Percentiles rank a stretch among this genome's conserved stretches.
phyloP scores from a whole-genome alignment of 2,888 invertebrate species.

The Flexamia atlantica region DNA sequence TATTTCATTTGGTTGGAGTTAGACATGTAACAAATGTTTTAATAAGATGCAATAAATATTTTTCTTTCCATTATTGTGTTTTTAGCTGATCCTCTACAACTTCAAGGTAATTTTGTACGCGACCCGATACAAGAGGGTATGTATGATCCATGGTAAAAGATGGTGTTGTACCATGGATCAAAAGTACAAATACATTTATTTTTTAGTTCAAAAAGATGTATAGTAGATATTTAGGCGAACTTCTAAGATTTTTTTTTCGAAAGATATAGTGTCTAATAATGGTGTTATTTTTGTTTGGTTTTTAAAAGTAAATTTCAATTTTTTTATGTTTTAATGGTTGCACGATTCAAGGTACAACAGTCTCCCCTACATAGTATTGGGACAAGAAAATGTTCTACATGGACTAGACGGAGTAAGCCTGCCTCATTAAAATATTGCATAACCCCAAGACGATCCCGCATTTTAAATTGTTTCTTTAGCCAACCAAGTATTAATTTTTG shows the following conservation, averaged over 20 bases:
- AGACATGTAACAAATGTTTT: slow-evolving; percentile 21
- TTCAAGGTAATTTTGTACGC: slow-evolving; percentile 29
- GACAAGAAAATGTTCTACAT: too few species aligned
- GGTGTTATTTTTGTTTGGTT: slow-evolving; percentile 22
- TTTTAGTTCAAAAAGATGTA: slow-evolving; percentile 30
- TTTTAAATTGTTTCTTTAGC: too few species aligned
- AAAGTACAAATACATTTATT: slow-evolving; percentile 32
- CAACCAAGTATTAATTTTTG: too few species aligned
- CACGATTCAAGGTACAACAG: slow-evolving; percentile 30
- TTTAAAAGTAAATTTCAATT: slow-evolving; percentile 38
- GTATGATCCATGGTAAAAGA: too few species aligned
- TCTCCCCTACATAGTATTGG: too few species aligned
- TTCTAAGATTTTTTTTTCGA: neutral
- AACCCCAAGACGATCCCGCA: too few species aligned
- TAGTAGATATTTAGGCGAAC: neutral
- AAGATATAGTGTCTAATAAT: slow-evolving; percentile 25
- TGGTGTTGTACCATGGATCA: slow-evolving; percentile 36
- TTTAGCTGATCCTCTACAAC: slow-evolving; percentile 5
- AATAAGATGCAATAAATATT: slow-evolving; percentile 3
- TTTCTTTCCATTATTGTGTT: slow-evolving; percentile 6
- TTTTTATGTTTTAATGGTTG: slow-evolving; percentile 3
- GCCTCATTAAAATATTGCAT: too few species aligned
- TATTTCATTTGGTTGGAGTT: slow-evolving; percentile 17
- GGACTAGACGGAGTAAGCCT: too few species aligned
- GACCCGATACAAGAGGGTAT: slow-evolving; percentile 17